Evolutionary conservation across 1,140 invertebrate species (phyloP).

Genomic region (Diabrotica undecimpunctata): DNA sequence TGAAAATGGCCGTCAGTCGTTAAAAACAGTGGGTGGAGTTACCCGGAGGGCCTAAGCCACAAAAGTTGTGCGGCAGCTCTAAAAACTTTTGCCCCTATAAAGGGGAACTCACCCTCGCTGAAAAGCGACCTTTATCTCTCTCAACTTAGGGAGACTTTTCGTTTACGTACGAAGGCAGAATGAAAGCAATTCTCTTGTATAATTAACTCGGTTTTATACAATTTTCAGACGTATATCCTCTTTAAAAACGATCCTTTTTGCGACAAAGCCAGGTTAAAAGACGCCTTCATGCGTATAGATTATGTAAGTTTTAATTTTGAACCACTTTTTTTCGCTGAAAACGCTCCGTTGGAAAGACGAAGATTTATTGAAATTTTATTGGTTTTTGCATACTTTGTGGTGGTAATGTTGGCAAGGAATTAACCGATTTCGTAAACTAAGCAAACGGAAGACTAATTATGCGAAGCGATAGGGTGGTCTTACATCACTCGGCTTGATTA

Average conservation of each 20-base stretch:
- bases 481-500: too few species aligned
- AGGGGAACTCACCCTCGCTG: conserved; percentile 33
- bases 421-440: conserved; percentile 4
- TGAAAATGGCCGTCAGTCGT: conserved; percentile 45
- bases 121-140: conserved; percentile 39
- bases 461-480: not conserved
- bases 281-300: conserved; percentile 43
- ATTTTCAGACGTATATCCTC: conserved; percentile 44
- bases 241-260: conserved; percentile 40
- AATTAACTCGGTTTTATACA: conserved; percentile 45
- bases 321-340: conserved; percentile 26
- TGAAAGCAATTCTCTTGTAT: conserved; percentile 42
- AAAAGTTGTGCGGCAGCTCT: conserved; percentile 46
- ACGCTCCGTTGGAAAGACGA: conserved; percentile 34
- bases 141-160: conserved; percentile 37
- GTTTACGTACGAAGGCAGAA: conserved; percentile 29
- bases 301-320: conserved; percentile 44
- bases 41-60: conserved; percentile 42
- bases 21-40: conserved; percentile 46
- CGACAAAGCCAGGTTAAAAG: conserved; percentile 34
- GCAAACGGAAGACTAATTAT: not conserved
- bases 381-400: conserved; percentile 24
- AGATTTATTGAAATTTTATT: conserved; percentile 41
- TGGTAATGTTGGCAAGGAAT: not conserved
- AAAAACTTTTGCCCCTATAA: conserved; percentile 42